Base-by-base conservation (phyloP, 1,140 invertebrate species). In the Episyrphus balteatus region DNA sequence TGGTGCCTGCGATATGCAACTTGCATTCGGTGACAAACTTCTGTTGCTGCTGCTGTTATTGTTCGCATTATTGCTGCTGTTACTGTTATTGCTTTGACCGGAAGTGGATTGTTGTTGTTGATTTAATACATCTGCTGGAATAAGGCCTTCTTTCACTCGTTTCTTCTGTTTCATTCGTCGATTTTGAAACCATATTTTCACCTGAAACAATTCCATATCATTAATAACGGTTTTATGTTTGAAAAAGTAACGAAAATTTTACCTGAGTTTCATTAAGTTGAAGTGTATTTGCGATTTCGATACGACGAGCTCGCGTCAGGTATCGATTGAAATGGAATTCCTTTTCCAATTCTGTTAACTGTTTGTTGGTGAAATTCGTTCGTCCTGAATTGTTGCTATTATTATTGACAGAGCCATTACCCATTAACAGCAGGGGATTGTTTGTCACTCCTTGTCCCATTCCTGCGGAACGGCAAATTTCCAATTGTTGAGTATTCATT, bases 281-380 rank as follows among this genome's bases (percentile, higher is more conserved):
- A 14, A 99, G 72, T 2, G 91, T 84, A 1, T 91, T 88, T 0
- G 96, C 96, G 53, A 99, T 99, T 72, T 99, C 96, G 57, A 98
- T 97, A 53, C 96, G 77, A 55, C 95, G 73, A 8, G 92, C 94
- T 52, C 96, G 75, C 3, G 94, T 98, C 57, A 99, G 78, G 75
- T 99, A 99, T 73, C 97, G 97, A 74, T 98, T 98, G 71, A 96
- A 98, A 71, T 99, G 94, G 71, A 98, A 99, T 72, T 99, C 95
- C 68, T 99, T 99, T 68, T 98, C 95, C 53, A 98, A 75, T 72
- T 98, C 96, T 1, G 94, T 98, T 42, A 99, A 78, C 69, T 99
- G 96, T 71, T 98, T 98, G 66, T 96, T 99, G 44, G 92, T 98
- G 73, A 98, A 98, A 71, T 98, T 98, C 3, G 94, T 99, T 26